Evolutionary conservation across 2,797 vertebrate genomes (phyloP).

Genomic region (Epinephelus malabaricus): DNA sequence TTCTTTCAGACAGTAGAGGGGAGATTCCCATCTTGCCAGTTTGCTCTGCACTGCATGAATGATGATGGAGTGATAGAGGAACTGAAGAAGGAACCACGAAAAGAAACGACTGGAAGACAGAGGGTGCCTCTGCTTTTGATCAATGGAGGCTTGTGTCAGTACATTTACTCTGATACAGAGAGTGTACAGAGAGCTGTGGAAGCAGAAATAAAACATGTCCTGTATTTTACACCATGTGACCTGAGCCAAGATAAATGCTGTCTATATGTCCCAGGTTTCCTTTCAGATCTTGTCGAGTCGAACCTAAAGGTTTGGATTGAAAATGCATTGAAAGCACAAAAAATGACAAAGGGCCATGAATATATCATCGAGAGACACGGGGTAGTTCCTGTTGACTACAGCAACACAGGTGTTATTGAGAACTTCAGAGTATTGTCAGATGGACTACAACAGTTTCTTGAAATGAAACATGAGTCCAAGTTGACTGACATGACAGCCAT

Average conservation of each 20-base stretch:
- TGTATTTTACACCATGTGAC: conserved; percentile 65
- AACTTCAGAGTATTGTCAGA: conserved; percentile 70
- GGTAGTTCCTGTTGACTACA: conserved; percentile 73
- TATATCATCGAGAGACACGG: conserved; percentile 52
- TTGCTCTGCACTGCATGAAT: conserved; percentile 17
- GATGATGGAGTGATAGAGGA: conserved; percentile 18
- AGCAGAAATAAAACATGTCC: conserved; percentile 4
- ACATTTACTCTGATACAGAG: conserved; percentile 37
- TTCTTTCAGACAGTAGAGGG: conserved; percentile 49
- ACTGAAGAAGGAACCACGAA: neutral
- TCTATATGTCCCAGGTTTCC: conserved; percentile 66
- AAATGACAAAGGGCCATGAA: conserved; percentile 36
- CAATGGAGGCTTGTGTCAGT: conserved; percentile 52
- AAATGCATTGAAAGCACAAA: conserved; percentile 73
- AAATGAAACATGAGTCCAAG: conserved; percentile 80
- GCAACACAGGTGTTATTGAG: conserved; percentile 77
- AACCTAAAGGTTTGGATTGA: conserved; percentile 74
- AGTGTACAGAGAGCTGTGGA: conserved; percentile 18
- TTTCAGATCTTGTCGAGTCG: conserved; percentile 54
- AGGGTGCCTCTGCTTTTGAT: conserved; percentile 46
- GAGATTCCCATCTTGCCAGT: conserved; percentile 35
- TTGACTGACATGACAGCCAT: conserved; percentile 74
- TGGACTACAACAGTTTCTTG: conserved; percentile 82
- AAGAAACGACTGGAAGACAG: neutral
- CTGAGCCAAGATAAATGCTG: neutral